Base-by-base conservation (phyloP, 2,888 invertebrate genomes). In the Pachymerium ferrugineum region DNA sequence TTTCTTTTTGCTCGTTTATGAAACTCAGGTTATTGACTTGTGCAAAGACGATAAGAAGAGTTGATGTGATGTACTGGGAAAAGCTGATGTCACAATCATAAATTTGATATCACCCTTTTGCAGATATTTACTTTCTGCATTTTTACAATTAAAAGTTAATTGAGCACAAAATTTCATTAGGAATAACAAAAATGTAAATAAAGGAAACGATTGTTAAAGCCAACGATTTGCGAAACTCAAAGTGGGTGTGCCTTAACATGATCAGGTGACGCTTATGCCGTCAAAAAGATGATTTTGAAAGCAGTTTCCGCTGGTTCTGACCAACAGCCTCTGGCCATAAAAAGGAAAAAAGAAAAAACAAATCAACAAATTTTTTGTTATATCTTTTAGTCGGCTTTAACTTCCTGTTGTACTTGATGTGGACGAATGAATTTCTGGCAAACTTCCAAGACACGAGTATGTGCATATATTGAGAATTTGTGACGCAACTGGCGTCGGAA, bases 401-500 rank as follows among this genome's bases (percentile, higher is more conserved):
- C 47, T 47, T 47, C 47, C 47, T 47, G 47, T 47, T 47, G 47
- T 47, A 47, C 19, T 16, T 47, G 47, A 47, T 47, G 47, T 47
- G 47, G 47, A 16, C 47, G 47, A 47, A 47, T 47, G 47, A 47
- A 47, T 47, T 16, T 47, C 22, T 47, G 47, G 47, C 47, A 47
- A 47, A 47, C 8, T 3, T 16, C 47, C 47, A 47, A 47, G 8
- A 22, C 47, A 19, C 16, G 47, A 47, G n/a, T 16, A 22, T 47
- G 16, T 47, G 16, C 8, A 22, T 47, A 19, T 47, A 47, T 47
- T 47, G 47, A 47, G 47, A 47, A 22, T 47, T 47, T 47, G 22
- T 47, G 47, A 47, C 47, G 47, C 47, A 47, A 22, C 47, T 47
- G 47, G 47, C 47, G 47, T 47, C 47, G 47, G 47, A 47, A 47